Evolutionary conservation across 2,888 invertebrate species (phyloP).

Genomic region (Phengaris alcon): DNA sequence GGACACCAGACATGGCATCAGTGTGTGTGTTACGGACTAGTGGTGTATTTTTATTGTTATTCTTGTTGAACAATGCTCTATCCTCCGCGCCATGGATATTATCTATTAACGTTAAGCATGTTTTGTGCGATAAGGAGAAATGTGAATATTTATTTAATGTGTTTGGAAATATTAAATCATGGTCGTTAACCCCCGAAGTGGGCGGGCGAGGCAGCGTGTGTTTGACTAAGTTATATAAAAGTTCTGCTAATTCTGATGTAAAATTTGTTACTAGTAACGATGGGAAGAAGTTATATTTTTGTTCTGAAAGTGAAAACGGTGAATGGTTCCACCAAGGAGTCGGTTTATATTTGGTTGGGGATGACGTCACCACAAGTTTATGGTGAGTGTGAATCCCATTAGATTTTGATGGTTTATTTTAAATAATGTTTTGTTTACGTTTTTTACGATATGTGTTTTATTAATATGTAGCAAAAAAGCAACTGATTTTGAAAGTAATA

Average conservation of each 20-base stretch:
- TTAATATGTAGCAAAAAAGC: background rate
- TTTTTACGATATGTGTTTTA: background rate
- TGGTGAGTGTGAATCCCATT: slow-evolving; percentile 49
- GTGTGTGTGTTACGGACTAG: slow-evolving; percentile 65
- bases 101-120: slow-evolving; percentile 53
- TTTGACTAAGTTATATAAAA: slow-evolving; percentile 40
- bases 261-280: slow-evolving; percentile 47
- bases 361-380: slow-evolving; percentile 61
- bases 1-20: slow-evolving; percentile 53
- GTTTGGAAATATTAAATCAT: slow-evolving; percentile 53
- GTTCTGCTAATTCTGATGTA: slow-evolving; percentile 45
- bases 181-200: slow-evolving; percentile 62
- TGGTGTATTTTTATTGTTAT: slow-evolving; percentile 67
- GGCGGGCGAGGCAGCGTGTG: slow-evolving; percentile 49
- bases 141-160: slow-evolving; percentile 63
- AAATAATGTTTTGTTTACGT: slow-evolving; percentile 27
- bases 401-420: slow-evolving; percentile 6
- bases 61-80: slow-evolving; percentile 61
- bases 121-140: slow-evolving; percentile 51
- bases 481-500: too few relatives aligned
- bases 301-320: slow-evolving; percentile 56
- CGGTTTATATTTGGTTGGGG: slow-evolving; percentile 64
- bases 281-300: slow-evolving; percentile 58
- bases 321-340: slow-evolving; percentile 64
- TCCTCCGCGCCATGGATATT: slow-evolving; percentile 71